A percentile compares a stretch with the other conserved stretches of the same genome.
Evolutionary conservation across 2,113 vertebrate species (phyloP).

Genomic region (Sinocyclocheilus maitianheensis): DNA sequence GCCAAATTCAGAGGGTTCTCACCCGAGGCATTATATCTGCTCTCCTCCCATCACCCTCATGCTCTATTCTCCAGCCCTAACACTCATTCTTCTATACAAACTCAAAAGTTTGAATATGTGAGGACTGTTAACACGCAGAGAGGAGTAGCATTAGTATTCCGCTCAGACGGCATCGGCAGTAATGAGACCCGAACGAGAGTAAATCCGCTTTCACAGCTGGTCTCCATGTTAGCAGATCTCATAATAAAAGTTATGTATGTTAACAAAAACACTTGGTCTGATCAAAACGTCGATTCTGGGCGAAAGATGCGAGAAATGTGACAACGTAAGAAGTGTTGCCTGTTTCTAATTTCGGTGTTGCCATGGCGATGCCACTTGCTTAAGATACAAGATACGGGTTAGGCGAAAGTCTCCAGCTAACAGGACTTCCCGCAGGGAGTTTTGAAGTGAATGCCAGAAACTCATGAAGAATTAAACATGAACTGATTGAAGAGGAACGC

Average conservation of each 20-base stretch:
- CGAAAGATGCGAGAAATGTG: background rate
- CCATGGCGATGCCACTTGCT: background rate
- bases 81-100: conserved; percentile 66
- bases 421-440: conserved; percentile 16
- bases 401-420: background rate
- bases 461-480: background rate
- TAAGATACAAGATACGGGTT: background rate
- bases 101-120: conserved; percentile 71
- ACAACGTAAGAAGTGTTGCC: background rate
- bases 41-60: conserved; percentile 66
- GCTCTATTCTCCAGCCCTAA: conserved; percentile 64
- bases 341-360: background rate
- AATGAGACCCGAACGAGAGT: conserved; percentile 69
- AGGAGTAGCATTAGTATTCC: conserved; percentile 80
- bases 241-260: background rate
- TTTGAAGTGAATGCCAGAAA: conserved; percentile 13
- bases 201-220: conserved; percentile 77
- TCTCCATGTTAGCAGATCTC: conserved; percentile 83
- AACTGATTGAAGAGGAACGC: background rate
- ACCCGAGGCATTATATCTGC: conserved; percentile 53
- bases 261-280: background rate
- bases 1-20: conserved; percentile 39
- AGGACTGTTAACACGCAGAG: conserved; percentile 78
- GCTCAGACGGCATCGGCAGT: conserved; percentile 71
- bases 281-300: background rate